Conservation (phyloP, 2,888 invertebrate genomes). For the Liopterus haemorrhoidalis region DNA sequence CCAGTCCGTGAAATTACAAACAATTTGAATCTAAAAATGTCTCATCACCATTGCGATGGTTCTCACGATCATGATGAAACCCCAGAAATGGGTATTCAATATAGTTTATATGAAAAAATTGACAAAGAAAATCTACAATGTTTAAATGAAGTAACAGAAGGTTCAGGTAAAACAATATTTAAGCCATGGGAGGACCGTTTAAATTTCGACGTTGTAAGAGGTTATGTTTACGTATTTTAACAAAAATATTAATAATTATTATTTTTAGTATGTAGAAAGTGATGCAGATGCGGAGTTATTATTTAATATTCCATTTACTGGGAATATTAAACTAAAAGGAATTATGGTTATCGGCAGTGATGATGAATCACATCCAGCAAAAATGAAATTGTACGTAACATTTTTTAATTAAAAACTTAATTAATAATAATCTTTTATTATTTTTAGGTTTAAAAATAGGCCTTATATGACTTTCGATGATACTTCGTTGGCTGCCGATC, state of each 20-base stretch:
- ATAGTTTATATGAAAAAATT: constrained; percentile 84
- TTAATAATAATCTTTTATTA: constrained; percentile 8
- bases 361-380: constrained; percentile 76
- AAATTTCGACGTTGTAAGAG: constrained; percentile 63
- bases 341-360: constrained; percentile 88
- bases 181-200: constrained; percentile 86
- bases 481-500: constrained; percentile 65
- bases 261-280: constrained; percentile 83
- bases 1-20: no score
- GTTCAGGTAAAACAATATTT: constrained; percentile 82
- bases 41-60: constrained; percentile 55
- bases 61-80: constrained; percentile 59
- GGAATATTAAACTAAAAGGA: constrained; percentile 91
- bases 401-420: constrained; percentile 9
- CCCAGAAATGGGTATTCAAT: constrained; percentile 67
- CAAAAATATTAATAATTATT: constrained; percentile 33
- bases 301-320: constrained; percentile 95
- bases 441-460: constrained; percentile 81
- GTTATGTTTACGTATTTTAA: constrained; percentile 20
- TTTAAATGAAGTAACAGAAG: constrained; percentile 82
- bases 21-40: constrained; percentile 47
- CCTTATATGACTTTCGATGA: constrained; percentile 95
- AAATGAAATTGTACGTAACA: constrained; percentile 74
- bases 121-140: constrained; percentile 82
- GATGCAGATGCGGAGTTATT: constrained; percentile 94